Conservation (phyloP, 2,797 vertebrate genomes). For the Sebastes oblongus region DNA sequence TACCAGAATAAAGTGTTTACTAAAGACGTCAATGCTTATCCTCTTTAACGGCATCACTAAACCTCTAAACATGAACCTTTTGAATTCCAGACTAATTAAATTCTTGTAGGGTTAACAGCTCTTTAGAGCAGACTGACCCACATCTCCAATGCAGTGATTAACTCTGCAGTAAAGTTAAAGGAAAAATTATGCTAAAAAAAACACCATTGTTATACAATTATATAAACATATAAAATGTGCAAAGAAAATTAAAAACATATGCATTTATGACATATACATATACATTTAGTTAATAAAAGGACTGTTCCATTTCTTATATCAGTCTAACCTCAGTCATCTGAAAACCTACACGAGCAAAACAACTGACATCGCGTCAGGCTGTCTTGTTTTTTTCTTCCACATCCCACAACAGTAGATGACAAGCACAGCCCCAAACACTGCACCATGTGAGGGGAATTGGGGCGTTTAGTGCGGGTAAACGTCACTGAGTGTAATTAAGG, state of each 20-base stretch:
- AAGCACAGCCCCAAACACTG: conserved; percentile 28
- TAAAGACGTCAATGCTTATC: neutral
- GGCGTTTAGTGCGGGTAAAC: conserved; percentile 40
- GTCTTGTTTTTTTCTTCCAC: conserved; percentile 4
- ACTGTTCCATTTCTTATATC: neutral
- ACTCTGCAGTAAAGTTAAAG: neutral
- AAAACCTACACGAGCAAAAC: conserved; percentile 1
- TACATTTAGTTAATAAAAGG: neutral
- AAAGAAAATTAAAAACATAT: neutral
- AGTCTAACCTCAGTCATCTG: neutral
- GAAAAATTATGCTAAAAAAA: neutral
- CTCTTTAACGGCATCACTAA: neutral
- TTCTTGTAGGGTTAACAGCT: neutral
- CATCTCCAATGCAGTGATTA: neutral
- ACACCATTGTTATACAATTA: neutral
- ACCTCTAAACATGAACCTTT: conserved; percentile 17
- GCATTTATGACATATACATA: neutral
- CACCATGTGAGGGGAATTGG: conserved; percentile 14
- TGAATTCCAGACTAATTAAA: conserved; percentile 19
- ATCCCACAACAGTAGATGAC: conserved; percentile 34
- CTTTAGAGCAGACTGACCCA: conserved; percentile 6
- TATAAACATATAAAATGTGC: neutral
- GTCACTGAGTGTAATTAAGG: conserved; percentile 73
- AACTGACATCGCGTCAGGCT: neutral
- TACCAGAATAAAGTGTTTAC: conserved; percentile 1